A percentile compares a stretch with the other conserved stretches of the same genome.
phyloP scores from a whole-genome alignment of 2,113 vertebrate species.

The Cyprinus carpio region DNA sequence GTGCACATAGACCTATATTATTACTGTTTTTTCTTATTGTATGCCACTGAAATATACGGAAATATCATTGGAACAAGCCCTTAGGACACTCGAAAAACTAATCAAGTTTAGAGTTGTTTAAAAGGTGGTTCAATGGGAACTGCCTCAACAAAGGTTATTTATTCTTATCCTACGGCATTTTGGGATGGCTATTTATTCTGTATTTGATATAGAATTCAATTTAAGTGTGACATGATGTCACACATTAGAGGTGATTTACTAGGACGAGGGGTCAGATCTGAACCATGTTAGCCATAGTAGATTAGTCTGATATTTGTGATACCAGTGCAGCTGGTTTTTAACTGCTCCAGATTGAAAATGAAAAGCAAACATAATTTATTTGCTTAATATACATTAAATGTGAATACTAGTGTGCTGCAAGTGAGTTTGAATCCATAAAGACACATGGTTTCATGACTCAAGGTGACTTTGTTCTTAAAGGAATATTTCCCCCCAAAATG shows the following conservation, averaged over 20 bases:
- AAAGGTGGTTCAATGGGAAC: conserved; percentile 9
- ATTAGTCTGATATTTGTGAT: conserved; percentile 7
- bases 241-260: not conserved
- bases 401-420: conserved; percentile 27
- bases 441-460: not conserved
- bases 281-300: conserved; percentile 39
- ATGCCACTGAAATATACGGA: not conserved
- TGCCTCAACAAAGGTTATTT: not conserved
- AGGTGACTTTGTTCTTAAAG: not conserved
- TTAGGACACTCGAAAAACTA: not conserved
- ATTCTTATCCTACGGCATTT: not conserved
- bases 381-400: conserved; percentile 40
- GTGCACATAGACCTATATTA: not conserved
- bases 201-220: conserved; percentile 25
- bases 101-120: not conserved
- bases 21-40: not conserved
- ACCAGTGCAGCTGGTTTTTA: conserved; percentile 44
- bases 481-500: not conserved
- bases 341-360: conserved; percentile 40
- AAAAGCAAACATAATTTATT: conserved; percentile 61
- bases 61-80: not conserved
- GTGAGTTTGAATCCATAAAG: not conserved
- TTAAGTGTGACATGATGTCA: not conserved
- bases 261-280: not conserved
- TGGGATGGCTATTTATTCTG: not conserved